A percentile compares a stretch with the other conserved stretches of the same genome.
These are phyloP conservation scores for Bellardia pandia DNA, from an alignment of 2,888 invertebrate species.

Conservation along the genomic window DNA sequence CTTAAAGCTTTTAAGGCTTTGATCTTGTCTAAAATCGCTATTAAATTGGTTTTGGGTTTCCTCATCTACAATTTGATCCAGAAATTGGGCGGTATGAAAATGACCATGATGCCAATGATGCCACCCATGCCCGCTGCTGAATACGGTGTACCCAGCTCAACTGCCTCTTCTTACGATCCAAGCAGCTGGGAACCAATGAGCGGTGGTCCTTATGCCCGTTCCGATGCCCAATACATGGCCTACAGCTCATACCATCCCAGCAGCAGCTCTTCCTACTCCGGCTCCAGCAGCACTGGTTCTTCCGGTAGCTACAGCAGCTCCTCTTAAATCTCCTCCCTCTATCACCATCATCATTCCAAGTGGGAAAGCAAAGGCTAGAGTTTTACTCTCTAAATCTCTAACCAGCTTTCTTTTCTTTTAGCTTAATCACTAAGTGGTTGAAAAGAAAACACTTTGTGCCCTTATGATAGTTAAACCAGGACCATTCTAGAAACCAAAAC, in stretches of 20 bases:
- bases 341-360: background rate
- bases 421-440: slow-evolving; percentile 61
- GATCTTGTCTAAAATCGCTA: slow-evolving; percentile 92
- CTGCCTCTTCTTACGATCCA: slow-evolving; percentile 90
- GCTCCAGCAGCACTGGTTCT: slow-evolving; percentile 81
- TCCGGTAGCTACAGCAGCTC: slow-evolving; percentile 78
- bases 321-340: slow-evolving; percentile 74
- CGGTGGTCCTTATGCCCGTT: slow-evolving; percentile 91
- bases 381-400: slow-evolving; percentile 30
- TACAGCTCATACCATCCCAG: slow-evolving; percentile 90
- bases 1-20: slow-evolving; percentile 93
- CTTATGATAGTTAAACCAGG: slow-evolving; percentile 44
- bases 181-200: slow-evolving; percentile 88
- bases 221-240: slow-evolving; percentile 89
- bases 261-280: slow-evolving; percentile 86
- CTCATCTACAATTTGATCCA: slow-evolving; percentile 91
- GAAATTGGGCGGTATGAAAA: slow-evolving; percentile 92
- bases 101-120: slow-evolving; percentile 87
- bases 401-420: slow-evolving; percentile 44
- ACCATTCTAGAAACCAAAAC: slow-evolving; percentile 40
- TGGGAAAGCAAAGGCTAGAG: slow-evolving; percentile 47
- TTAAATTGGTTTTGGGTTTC: slow-evolving; percentile 92
- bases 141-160: slow-evolving; percentile 89
- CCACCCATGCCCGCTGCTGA: slow-evolving; percentile 87
- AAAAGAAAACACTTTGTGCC: slow-evolving; percentile 57